Evolutionary conservation across 1,140 invertebrate species (phyloP).

Genomic region (Polypedilum pembai): DNA sequence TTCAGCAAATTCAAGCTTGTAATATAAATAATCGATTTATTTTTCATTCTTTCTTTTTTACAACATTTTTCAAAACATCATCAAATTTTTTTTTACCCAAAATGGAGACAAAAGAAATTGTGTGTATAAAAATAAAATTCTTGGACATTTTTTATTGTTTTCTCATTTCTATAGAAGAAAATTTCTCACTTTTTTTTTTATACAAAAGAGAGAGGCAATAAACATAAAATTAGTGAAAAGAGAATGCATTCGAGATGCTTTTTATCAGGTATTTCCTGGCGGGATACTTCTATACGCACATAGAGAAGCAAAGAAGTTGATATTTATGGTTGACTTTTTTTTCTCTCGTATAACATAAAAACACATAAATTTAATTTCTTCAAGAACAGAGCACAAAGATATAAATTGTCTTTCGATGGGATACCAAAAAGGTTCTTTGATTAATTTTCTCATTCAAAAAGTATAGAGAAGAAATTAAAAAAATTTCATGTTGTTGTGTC

Average conservation of each 20-base stretch:
- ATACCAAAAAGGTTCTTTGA: constrained; percentile 19
- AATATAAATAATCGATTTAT: too few relatives aligned
- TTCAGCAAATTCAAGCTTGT: too few relatives aligned
- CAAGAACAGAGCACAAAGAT: neutral
- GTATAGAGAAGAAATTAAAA: neutral
- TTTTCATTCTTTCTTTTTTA: too few relatives aligned
- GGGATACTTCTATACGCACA: neutral
- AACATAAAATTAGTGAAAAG: constrained; percentile 27
- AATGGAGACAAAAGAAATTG: neutral
- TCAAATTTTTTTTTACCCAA: too few relatives aligned
- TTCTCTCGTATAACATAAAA: neutral
- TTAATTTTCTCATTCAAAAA: neutral
- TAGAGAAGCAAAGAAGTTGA: neutral
- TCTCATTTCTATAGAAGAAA: neutral
- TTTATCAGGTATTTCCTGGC: constrained; percentile 25
- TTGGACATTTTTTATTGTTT: neutral
- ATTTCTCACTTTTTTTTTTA: neutral
- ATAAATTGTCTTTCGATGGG: constrained; percentile 8
- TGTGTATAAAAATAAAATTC: neutral
- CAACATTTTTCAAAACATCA: too few relatives aligned
- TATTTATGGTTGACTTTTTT: constrained; percentile 9
- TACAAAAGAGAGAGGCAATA: constrained; percentile 15
- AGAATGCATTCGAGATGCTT: constrained; percentile 17
- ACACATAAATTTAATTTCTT: neutral
- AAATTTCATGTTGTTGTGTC: constrained; percentile 25